Evolutionary conservation across 23 tunicate species (phyloP), one percentile per base, ranked within the genome.

Genomic region (Ciona savignyi): DNA sequence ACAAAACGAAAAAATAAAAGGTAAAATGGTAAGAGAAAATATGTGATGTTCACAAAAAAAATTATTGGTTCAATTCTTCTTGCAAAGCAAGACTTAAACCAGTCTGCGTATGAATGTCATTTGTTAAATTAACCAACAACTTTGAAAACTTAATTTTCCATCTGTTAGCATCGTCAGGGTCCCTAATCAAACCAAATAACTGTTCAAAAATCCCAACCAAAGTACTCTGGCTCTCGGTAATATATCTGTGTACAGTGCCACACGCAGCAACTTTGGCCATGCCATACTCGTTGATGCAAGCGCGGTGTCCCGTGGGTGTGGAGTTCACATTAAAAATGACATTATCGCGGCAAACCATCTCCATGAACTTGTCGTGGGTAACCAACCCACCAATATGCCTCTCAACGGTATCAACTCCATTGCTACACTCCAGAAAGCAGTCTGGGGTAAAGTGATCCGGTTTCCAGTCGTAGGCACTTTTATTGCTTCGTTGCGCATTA

Each of bases 251-350:
- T 63, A 85, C 21, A 9, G 79, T 78, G 2, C 90, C 90, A 65
- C 83, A 78, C 15, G 32, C 79, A 1, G 69, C 84, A 4, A 85
- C 79, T 78, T 85, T 78, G 1, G 83, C 90, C 0, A 85, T n/a
- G 23, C 84, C 90, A 51, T 85, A 76, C 42, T 70, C 32, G 21
- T 63, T 70, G 2, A 85, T 78, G 6, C 29, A 4, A 30, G 79
- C 90, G 31, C 79, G 51, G 56, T 67, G 68, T 51, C 90, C 90
- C 21, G 65, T 69, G 0, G 79, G 83, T 26, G 84, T 78, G 68
- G 74, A 60, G 66, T 78, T 85, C 19, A 64, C 81, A 66, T 85
- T 85, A 29, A 85, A 78, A 2, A 78, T 34, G 0, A 79, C 35
- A 9, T 51, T 51, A 15, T 69, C 71, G 28, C 78, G 61, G 3